Evolutionary conservation across 2,797 vertebrate species (phyloP).

Genomic region (Telmatherina bonti): DNA sequence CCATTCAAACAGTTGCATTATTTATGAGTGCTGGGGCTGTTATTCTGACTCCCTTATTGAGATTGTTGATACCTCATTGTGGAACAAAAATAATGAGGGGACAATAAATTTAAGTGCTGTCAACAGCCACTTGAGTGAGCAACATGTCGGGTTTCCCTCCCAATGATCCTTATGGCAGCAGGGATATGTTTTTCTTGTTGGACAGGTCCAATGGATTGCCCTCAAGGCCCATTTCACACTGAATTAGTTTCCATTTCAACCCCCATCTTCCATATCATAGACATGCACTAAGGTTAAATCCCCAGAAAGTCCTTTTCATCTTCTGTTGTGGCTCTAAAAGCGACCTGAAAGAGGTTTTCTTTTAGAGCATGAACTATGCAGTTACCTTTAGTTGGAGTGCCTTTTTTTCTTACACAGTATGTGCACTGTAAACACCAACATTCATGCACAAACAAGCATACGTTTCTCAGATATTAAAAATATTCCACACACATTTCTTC

Average conservation of each 20-base stretch:
- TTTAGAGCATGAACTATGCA: constrained; percentile 38
- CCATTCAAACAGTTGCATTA: constrained; percentile 84
- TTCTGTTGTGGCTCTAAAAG: constrained; percentile 62
- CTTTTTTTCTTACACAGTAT: constrained; percentile 3
- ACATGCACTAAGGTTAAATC: constrained; percentile 67
- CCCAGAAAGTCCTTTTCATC: constrained; percentile 54
- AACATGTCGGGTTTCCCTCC: constrained; percentile 58
- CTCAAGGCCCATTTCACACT: constrained; percentile 76
- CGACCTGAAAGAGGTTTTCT: constrained; percentile 52
- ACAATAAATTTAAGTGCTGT: constrained; percentile 78
- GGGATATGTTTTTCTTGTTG: constrained; percentile 73
- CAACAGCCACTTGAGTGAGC: constrained; percentile 78
- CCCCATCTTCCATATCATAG: constrained; percentile 43
- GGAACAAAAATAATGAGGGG: constrained; percentile 72
- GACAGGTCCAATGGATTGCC: constrained; percentile 62
- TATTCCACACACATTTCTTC: constrained; percentile 24
- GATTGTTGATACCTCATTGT: constrained; percentile 80
- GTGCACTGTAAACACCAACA: constrained; percentile 39
- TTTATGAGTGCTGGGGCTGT: constrained; percentile 79
- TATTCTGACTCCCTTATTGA: constrained; percentile 70
- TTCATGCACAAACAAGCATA: constrained; percentile 5
- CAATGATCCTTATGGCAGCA: constrained; percentile 58
- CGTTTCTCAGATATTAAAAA: constrained; percentile 7
- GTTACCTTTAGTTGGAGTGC: background rate
- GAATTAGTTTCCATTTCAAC: constrained; percentile 80